Conservation (phyloP, 2,888 invertebrate genomes). For the Malachius bipustulatus region DNA sequence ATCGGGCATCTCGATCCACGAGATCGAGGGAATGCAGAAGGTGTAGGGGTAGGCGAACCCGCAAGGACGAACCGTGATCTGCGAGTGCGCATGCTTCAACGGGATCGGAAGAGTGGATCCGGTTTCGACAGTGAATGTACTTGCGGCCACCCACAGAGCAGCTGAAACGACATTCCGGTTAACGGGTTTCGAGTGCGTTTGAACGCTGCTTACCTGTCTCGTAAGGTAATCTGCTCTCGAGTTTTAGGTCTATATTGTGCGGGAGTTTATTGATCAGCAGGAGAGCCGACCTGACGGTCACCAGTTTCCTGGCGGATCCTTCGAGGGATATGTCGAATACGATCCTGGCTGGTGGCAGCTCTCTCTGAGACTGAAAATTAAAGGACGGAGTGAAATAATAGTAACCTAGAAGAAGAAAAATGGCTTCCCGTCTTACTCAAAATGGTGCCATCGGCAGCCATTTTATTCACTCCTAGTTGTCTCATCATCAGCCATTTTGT, state of each 20-base stretch:
- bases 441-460: no score
- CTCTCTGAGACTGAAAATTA: conserved; percentile 22
- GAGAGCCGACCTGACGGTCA: conserved; percentile 84
- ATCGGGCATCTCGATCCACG: conserved; percentile 48
- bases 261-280: conserved; percentile 65
- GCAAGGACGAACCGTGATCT: conserved; percentile 63
- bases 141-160: conserved; percentile 30
- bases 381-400: no score
- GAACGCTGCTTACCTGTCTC: conserved; percentile 29
- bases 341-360: conserved; percentile 54
- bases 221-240: conserved; percentile 46
- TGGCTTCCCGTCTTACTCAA: no score
- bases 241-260: conserved; percentile 57
- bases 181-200: background rate
- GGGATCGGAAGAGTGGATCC: conserved; percentile 62
- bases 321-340: conserved; percentile 87
- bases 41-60: conserved; percentile 40
- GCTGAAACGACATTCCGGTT: background rate
- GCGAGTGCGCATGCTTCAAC: conserved; percentile 58
- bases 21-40: conserved; percentile 46
- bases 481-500: no score
- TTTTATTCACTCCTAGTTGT: no score
- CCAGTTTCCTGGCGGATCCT: conserved; percentile 87
- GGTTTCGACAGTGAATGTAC: conserved; percentile 38
- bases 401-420: no score